phyloP scores from a whole-genome alignment of 2,888 invertebrate species.

The Synergus laeviventris region DNA sequence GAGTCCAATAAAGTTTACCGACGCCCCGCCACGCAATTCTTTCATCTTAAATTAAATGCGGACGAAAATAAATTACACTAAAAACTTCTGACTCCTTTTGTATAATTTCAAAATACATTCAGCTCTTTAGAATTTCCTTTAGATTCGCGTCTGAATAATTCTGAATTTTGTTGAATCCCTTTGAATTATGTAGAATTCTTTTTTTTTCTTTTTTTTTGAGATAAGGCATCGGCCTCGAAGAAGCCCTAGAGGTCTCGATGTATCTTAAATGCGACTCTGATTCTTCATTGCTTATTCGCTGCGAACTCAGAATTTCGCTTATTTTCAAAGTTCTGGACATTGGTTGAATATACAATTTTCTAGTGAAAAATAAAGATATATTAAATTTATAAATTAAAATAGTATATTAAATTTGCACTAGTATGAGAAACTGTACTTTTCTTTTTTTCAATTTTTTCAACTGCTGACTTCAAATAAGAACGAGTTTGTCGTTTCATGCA shows the following conservation, averaged over 20 bases:
- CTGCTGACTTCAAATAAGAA: not conserved
- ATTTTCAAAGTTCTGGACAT: not conserved
- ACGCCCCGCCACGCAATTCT: not conserved
- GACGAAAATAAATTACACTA: not conserved
- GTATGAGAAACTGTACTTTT: not conserved
- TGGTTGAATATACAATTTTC: not conserved
- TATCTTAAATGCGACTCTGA: too few species aligned
- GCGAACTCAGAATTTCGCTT: not conserved
- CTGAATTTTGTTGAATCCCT: too few species aligned
- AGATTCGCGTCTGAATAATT: too few species aligned
- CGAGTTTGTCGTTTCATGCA: not conserved
- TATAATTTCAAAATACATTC: too few species aligned
- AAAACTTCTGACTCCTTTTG: not conserved
- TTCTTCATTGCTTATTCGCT: not conserved
- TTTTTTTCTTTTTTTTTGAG: too few species aligned
- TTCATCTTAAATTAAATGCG: constrained; percentile 6
- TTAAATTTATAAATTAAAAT: too few species aligned
- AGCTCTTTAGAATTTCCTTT: too few species aligned
- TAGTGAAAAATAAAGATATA: not conserved
- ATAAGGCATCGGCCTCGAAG: too few species aligned
- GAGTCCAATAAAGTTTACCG: constrained; percentile 53
- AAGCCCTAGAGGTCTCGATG: too few species aligned
- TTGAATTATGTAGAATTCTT: too few species aligned
- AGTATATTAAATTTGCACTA: not conserved
- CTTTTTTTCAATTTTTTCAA: not conserved